Percentiles rank a stretch among this genome's conserved stretches.
phyloP scores from a whole-genome alignment of 2,888 invertebrate species.

The Beris chalybata region DNA sequence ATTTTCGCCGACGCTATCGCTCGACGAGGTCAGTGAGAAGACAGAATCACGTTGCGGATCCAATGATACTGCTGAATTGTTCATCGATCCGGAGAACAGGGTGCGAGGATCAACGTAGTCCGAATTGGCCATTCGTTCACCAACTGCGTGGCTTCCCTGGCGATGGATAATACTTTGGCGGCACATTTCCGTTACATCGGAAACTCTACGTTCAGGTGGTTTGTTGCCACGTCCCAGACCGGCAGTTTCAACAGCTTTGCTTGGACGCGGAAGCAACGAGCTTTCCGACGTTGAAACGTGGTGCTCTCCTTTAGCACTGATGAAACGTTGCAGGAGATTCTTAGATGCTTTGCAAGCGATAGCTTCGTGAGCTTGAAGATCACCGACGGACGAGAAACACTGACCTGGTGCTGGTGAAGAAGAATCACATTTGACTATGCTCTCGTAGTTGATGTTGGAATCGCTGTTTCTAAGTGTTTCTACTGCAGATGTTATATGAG shows the following conservation, averaged over 20 bases:
- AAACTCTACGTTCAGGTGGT: conserved; percentile 52
- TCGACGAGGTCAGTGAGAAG: conserved; percentile 55
- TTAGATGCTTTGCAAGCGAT: conserved; percentile 38
- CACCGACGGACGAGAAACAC: conserved; percentile 26
- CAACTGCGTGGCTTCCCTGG: conserved; percentile 79
- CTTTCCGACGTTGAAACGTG: conserved; percentile 49
- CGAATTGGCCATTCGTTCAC: conserved; percentile 84
- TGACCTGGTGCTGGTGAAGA: conserved; percentile 16
- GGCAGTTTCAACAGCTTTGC: conserved; percentile 49
- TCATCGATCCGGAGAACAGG: conserved; percentile 55
- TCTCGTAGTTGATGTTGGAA: conserved; percentile 45
- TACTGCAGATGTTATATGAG: conserved; percentile 24
- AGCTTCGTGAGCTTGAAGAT: conserved; percentile 21
- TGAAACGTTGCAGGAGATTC: conserved; percentile 49
- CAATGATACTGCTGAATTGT: conserved; percentile 45
- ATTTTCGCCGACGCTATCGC: conserved; percentile 49
- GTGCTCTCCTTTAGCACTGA: conserved; percentile 44
- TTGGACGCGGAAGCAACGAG: conserved; percentile 47
- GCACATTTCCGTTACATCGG: conserved; percentile 54
- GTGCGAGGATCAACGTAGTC: conserved; percentile 84
- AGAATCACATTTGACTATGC: conserved; percentile 32
- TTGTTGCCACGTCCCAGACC: conserved; percentile 44
- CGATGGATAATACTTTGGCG: conserved; percentile 62
- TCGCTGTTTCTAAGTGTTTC: conserved; percentile 42
- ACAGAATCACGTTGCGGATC: conserved; percentile 53